Evolutionary conservation across 1,140 invertebrate genomes (phyloP).

Genomic region (Drosophila subpulchrella): DNA sequence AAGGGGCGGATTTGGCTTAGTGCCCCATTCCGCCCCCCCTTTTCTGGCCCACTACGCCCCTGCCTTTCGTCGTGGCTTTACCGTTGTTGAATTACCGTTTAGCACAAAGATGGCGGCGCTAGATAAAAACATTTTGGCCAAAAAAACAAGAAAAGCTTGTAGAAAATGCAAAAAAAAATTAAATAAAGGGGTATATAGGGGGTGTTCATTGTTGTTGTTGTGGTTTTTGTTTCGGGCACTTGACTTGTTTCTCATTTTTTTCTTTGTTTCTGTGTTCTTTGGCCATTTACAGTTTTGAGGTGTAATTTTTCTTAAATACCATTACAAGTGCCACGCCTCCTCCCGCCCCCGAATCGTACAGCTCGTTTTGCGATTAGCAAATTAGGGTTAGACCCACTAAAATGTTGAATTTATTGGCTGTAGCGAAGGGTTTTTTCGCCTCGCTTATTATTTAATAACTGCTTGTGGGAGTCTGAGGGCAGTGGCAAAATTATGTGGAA

Average conservation of each 20-base stretch:
- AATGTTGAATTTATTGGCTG: constrained; percentile 56
- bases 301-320: constrained; percentile 72
- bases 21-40: constrained; percentile 4
- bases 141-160: constrained; percentile 10
- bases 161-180: constrained; percentile 9
- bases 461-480: not conserved
- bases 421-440: not conserved
- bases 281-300: constrained; percentile 79
- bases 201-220: not conserved
- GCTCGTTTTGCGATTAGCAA: constrained; percentile 67
- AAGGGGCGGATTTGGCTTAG: constrained; percentile 81
- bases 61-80: constrained; percentile 7
- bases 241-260: constrained; percentile 32
- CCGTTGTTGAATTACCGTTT: constrained; percentile 56
- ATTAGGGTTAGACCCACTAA: constrained; percentile 38
- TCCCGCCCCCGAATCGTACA: constrained; percentile 51
- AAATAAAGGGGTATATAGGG: constrained; percentile 1
- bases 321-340: constrained; percentile 64
- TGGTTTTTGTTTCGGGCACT: constrained; percentile 37
- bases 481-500: constrained; percentile 14
- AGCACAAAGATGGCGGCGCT: constrained; percentile 78
- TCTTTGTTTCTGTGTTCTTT: constrained; percentile 18
- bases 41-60: constrained; percentile 7
- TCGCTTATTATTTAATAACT: constrained; percentile 41
- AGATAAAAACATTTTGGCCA: constrained; percentile 63